Evolutionary conservation across 2,797 vertebrate species (phyloP).

Genomic region (Rhabdomys pumilio): DNA sequence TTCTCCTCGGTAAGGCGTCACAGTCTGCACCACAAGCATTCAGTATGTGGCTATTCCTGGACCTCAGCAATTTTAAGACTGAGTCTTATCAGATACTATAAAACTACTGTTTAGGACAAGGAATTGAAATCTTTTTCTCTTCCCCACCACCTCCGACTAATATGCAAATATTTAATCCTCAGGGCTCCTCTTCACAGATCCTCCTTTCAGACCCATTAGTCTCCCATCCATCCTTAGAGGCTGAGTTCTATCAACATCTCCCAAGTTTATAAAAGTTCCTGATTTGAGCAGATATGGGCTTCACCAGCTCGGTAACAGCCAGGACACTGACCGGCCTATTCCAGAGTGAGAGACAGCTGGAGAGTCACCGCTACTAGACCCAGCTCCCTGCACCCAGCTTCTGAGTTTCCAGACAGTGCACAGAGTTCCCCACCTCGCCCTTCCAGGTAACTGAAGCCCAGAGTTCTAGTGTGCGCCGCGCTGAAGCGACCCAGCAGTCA

Average conservation of each 20-base stretch:
- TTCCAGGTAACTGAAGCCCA: background rate
- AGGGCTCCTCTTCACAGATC: background rate
- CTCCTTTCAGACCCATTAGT: background rate
- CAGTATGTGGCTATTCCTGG: too few species aligned
- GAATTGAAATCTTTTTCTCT: background rate
- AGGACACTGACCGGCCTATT: too few species aligned
- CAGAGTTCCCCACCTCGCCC: background rate
- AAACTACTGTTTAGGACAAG: background rate
- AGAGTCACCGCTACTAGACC: background rate
- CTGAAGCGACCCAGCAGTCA: background rate
- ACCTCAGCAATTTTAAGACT: too few species aligned
- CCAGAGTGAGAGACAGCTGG: too few species aligned
- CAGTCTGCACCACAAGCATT: too few species aligned
- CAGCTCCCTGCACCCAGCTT: background rate
- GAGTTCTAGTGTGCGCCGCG: background rate
- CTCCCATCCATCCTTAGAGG: background rate
- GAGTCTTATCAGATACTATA: background rate
- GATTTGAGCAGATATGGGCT: too few species aligned
- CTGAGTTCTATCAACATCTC: background rate
- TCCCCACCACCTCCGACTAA: background rate
- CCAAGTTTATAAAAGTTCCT: background rate
- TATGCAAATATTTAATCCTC: background rate
- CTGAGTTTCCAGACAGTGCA: background rate
- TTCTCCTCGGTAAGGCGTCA: too few species aligned
- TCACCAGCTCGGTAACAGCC: too few species aligned